A percentile compares a stretch with the other conserved stretches of the same genome.
Evolutionary conservation across 2,113 vertebrate genomes (phyloP).

Genomic region (Desmodus rotundus): DNA sequence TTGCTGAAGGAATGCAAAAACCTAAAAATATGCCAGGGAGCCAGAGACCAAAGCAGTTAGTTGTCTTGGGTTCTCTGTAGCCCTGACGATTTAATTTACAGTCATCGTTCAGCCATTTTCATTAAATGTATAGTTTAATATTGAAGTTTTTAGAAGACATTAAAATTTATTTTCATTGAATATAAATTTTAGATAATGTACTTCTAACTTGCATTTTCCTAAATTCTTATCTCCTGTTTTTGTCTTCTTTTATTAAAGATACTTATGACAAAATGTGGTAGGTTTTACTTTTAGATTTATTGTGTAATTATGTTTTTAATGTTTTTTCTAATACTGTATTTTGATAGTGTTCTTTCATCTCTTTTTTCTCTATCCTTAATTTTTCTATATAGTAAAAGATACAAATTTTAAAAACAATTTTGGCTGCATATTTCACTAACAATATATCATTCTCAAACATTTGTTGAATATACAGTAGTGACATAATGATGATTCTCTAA

Average conservation of each 20-base stretch:
- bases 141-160: constrained; percentile 3
- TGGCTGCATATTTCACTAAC: background rate
- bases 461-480: background rate
- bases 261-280: background rate
- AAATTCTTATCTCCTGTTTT: background rate
- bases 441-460: background rate
- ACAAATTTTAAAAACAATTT: background rate
- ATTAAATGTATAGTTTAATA: background rate
- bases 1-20: background rate
- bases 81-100: background rate
- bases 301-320: background rate
- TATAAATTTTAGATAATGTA: background rate
- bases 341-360: background rate
- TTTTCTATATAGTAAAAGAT: constrained; percentile 11
- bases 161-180: background rate
- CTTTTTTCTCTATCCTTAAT: background rate
- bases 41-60: background rate
- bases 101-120: background rate
- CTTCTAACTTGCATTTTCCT: background rate
- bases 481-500: background rate
- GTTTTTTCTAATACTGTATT: background rate
- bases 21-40: background rate
- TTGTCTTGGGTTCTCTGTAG: background rate
- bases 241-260: constrained; percentile 6
- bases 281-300: constrained; percentile 2